Conservation (phyloP, 1,140 invertebrate genomes). For the Trypoxylus dichotomus region DNA sequence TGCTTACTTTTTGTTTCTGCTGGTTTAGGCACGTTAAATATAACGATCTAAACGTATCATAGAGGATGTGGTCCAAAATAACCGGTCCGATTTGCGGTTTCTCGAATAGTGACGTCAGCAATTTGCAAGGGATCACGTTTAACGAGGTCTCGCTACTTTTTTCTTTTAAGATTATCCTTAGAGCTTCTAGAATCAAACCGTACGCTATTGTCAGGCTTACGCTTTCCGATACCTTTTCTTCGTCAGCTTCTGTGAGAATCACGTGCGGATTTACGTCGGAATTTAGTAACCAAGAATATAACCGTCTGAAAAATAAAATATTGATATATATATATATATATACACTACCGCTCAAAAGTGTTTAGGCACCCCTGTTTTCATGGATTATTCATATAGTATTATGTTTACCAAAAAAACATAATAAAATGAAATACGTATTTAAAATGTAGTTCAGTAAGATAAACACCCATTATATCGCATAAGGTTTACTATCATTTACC, state of each 20-base stretch:
- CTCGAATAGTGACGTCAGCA: slow-evolving; percentile 85
- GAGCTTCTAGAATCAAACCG: slow-evolving; percentile 66
- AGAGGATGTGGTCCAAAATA: slow-evolving; percentile 83
- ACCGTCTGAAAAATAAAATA: slow-evolving; percentile 58
- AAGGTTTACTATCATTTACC: too few relatives aligned
- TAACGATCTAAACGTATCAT: slow-evolving; percentile 77
- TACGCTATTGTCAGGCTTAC: slow-evolving; percentile 59
- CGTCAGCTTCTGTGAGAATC: background rate
- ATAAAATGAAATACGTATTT: too few relatives aligned
- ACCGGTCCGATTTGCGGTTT: slow-evolving; percentile 85
- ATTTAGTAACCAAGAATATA: slow-evolving; percentile 84
- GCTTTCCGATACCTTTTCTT: slow-evolving; percentile 46
- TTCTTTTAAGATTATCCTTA: slow-evolving; percentile 64
- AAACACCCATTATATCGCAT: too few relatives aligned
- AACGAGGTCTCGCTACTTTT: slow-evolving; percentile 62
- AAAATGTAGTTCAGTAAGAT: too few relatives aligned
- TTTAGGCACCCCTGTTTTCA: too few relatives aligned
- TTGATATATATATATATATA: too few relatives aligned
- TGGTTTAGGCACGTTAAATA: slow-evolving; percentile 51
- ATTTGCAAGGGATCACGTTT: slow-evolving; percentile 80
- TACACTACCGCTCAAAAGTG: too few relatives aligned
- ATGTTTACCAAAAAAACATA: too few relatives aligned
- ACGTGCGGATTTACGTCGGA: slow-evolving; percentile 64
- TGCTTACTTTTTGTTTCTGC: slow-evolving; percentile 47
- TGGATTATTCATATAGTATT: too few relatives aligned